Evolutionary conservation across 1,140 invertebrate genomes (phyloP).

Genomic region (Episyrphus balteatus): DNA sequence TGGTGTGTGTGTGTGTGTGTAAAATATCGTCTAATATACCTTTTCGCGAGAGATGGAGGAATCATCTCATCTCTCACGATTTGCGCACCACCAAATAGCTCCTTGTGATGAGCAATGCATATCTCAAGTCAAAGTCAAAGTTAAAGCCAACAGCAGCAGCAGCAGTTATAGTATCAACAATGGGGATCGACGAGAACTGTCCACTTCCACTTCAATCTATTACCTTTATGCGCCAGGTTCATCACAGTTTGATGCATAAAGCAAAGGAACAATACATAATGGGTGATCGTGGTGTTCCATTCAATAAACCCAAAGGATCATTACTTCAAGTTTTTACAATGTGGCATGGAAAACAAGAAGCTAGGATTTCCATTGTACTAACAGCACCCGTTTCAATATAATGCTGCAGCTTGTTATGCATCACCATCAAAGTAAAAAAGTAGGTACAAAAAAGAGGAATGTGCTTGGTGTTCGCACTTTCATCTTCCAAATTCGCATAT

Average conservation of each 20-base stretch:
- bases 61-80: neutral
- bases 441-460: too few relatives aligned
- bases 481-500: too few relatives aligned
- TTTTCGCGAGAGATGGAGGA: conserved; percentile 25
- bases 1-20: conserved; percentile 2
- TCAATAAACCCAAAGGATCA: neutral
- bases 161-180: neutral
- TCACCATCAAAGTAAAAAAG: too few relatives aligned
- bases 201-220: too few relatives aligned
- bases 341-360: too few relatives aligned
- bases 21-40: conserved; percentile 10
- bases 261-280: neutral
- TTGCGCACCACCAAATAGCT: conserved; percentile 1
- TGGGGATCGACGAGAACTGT: neutral
- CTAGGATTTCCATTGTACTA: too few relatives aligned
- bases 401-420: too few relatives aligned
- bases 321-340: too few relatives aligned
- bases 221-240: too few relatives aligned
- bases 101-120: neutral
- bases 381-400: too few relatives aligned
- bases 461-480: too few relatives aligned
- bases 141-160: neutral
- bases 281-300: neutral
- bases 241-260: too few relatives aligned
- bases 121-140: neutral